A percentile compares a stretch with the other conserved stretches of the same genome.
Conservation (phyloP, 2,888 invertebrate species). For the Plutella xylostella region DNA sequence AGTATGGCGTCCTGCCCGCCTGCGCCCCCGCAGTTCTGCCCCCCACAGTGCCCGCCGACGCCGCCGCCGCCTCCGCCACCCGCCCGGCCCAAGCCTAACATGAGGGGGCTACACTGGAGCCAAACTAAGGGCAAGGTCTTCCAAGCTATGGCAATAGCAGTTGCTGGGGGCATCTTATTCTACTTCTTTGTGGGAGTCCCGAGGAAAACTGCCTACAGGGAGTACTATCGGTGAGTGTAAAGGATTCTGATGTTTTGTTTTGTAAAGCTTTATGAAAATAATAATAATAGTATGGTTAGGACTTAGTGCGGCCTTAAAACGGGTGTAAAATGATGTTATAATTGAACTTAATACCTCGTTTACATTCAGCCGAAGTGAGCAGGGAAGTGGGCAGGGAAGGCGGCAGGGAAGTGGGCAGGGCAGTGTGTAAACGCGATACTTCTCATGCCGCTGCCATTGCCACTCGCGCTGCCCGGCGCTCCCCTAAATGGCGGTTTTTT, state of each 20-base stretch:
- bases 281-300: neutral
- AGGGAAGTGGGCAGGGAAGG: neutral
- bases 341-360: neutral
- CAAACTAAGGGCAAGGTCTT: constrained; percentile 72
- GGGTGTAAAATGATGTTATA: neutral
- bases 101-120: constrained; percentile 75
- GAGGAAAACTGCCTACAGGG: constrained; percentile 72
- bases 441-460: too few relatives aligned
- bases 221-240: constrained; percentile 81
- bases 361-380: neutral
- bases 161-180: constrained; percentile 41
- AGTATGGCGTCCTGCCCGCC: neutral
- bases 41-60: constrained; percentile 34
- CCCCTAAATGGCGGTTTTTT: too few relatives aligned
- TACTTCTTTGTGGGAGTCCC: constrained; percentile 64
- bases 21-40: constrained; percentile 22
- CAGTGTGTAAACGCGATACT: too few relatives aligned
- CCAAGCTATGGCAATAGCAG: constrained; percentile 47
- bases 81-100: constrained; percentile 65
- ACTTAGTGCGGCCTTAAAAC: neutral
- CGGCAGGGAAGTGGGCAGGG: neutral
- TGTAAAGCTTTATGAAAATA: too few relatives aligned
- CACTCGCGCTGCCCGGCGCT: too few relatives aligned
- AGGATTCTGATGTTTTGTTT: neutral
- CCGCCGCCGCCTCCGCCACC: constrained; percentile 33